These are phyloP conservation scores for Drosophila teissieri DNA, from an alignment of 1,140 invertebrate species.

Conservation along the genomic window DNA sequence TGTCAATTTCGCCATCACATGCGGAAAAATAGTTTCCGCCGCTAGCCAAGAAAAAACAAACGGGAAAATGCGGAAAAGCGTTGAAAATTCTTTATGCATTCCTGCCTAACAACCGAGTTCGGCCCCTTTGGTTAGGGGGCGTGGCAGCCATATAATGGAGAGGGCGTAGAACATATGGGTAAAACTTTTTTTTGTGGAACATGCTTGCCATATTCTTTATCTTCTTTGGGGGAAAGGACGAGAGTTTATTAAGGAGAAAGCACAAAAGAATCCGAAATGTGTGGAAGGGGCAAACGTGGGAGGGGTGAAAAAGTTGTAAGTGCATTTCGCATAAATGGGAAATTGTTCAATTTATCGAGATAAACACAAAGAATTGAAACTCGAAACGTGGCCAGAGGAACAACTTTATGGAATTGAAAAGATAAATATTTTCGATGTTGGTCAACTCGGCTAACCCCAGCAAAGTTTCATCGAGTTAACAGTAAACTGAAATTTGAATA, in stretches of 20 bases:
- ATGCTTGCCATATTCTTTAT: slow-evolving; percentile 64
- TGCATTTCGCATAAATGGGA: slow-evolving; percentile 73
- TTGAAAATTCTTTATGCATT: slow-evolving; percentile 55
- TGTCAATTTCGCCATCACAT: slow-evolving; percentile 51
- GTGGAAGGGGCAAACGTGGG: not conserved
- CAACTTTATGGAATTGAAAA: slow-evolving; percentile 65
- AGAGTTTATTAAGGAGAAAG: slow-evolving; percentile 62
- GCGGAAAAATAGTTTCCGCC: slow-evolving; percentile 40
- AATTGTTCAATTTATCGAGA: slow-evolving; percentile 74
- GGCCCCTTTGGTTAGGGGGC: slow-evolving; percentile 25
- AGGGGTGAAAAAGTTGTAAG: slow-evolving; percentile 57
- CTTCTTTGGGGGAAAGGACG: slow-evolving; percentile 18
- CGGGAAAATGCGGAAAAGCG: slow-evolving; percentile 20
- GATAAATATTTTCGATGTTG: slow-evolving; percentile 62
- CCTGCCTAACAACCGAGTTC: slow-evolving; percentile 43
- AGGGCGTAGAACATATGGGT: slow-evolving; percentile 11
- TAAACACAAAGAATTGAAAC: slow-evolving; percentile 42
- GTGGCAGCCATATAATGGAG: slow-evolving; percentile 41
- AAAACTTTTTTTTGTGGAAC: slow-evolving; percentile 57
- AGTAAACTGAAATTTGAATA: slow-evolving; percentile 39
- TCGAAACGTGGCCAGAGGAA: slow-evolving; percentile 27
- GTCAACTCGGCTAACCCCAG: slow-evolving; percentile 43
- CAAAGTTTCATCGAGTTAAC: not conserved
- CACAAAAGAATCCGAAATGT: slow-evolving; percentile 22
- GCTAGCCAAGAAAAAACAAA: slow-evolving; percentile 27